Base-by-base conservation (phyloP, 2,888 invertebrate genomes). In the Heliconius ismenius region DNA sequence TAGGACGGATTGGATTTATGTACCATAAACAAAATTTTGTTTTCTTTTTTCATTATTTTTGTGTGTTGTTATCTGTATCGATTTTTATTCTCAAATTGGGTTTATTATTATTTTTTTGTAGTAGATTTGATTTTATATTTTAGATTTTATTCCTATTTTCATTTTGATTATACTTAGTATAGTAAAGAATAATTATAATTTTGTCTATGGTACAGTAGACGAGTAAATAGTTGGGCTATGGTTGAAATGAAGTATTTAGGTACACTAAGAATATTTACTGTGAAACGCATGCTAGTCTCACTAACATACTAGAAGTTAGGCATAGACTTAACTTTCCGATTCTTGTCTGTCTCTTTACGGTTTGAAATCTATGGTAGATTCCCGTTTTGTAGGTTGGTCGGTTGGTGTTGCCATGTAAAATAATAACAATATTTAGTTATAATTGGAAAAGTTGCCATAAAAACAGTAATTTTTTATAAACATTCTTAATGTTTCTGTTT, bases 201-300 rank as follows among this genome's bases (percentile, higher is more conserved):
- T 86, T 86, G 86, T 88, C 86, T 89, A 86, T 88, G 89, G 85
- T 84, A 83, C 85, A 83, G 83, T 82, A 82, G 79, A 82, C 81
- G 79, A 81, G 82, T 82, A 83, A 81, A 80, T 90, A 90, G 91
- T 89, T 91, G 91, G 91, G 92, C 92, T 92, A 91, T 90, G 91
- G 90, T 89, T 89, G 87, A 81, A 83, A 84, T 83, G 83, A 83
- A 83, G 87, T 88, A 89, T 85, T 83, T 88, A 88, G 84, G 88
- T 85, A 87, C 82, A 87, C 85, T 85, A 84, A 86, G 77, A 81
- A 79, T 82, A 84, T 81, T 81, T 75, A 80, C 89, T 81, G 82
- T 89, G 81, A 88, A 83, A 86, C 89, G 92, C 92, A 93, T 92
- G 92, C 92, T 93, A 92, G 91, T 86, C 82, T 89, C 87, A 92